Percentiles rank a stretch among this genome's conserved stretches.
Evolutionary conservation across 2,797 vertebrate genomes (phyloP).

Genomic region (Varecia variegata): DNA sequence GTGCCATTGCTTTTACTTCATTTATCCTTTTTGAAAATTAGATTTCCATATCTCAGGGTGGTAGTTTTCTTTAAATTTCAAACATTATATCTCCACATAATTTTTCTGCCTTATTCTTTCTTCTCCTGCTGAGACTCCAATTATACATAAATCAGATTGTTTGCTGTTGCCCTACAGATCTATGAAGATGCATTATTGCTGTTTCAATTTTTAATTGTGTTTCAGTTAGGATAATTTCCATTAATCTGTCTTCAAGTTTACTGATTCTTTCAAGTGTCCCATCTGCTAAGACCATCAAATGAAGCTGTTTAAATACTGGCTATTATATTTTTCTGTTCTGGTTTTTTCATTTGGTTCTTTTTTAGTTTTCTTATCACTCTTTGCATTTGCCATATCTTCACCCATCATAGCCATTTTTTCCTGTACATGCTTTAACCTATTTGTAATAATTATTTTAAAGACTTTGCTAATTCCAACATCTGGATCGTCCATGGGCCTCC

Average conservation of each 20-base stretch:
- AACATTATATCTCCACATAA: too few relatives aligned
- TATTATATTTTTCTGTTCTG: too few relatives aligned
- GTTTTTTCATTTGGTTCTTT: not conserved
- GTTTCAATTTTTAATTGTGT: too few relatives aligned
- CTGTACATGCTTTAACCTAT: not conserved
- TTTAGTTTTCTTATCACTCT: not conserved
- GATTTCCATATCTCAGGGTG: not conserved
- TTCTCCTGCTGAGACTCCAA: not conserved
- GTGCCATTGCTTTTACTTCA: not conserved
- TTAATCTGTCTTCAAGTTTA: too few relatives aligned
- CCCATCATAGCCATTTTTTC: not conserved
- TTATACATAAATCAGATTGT: not conserved
- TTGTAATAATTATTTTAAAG: not conserved
- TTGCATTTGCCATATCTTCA: not conserved
- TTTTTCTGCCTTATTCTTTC: not conserved
- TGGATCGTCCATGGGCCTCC: not conserved
- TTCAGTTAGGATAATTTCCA: too few relatives aligned
- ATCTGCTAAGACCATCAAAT: too few relatives aligned
- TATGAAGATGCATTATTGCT: rapidly evolving
- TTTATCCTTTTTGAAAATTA: not conserved
- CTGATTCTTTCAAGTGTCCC: too few relatives aligned
- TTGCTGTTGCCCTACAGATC: rapidly evolving
- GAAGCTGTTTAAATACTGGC: too few relatives aligned
- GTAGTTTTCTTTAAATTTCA: not conserved
- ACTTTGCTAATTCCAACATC: too few relatives aligned